Base-by-base conservation (phyloP, 2,888 invertebrate species). In the Spilarctia lutea region DNA sequence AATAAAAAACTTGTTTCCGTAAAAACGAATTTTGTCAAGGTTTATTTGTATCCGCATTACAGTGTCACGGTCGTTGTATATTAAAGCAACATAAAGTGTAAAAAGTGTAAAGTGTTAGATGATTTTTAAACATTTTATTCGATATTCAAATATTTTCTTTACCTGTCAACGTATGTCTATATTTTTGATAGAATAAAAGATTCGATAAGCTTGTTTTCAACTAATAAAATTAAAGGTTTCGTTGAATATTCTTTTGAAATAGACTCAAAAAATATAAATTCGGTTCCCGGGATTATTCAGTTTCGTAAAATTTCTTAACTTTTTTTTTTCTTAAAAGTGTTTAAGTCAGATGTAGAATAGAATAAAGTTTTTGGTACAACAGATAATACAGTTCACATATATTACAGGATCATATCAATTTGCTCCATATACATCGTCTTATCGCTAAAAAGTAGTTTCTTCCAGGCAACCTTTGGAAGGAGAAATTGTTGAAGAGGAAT, bases 21-120 rank as follows among this genome's bases (percentile, higher is more conserved):
- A 68, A 68, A 69, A 75, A 72, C 56, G 11, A 74, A 74, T 67
- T 77, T 68, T 48, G 67, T 67, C 35, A 72, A 74, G 73, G 77
- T 78, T 60, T 75, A 71, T 83, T 73, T 63, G 52, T 68, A 20
- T 60, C 67, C 30, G 39, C 65, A 45, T 42, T 72, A 70, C 75
- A 79, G 63, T 79, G 79, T 79, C 84, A 82, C 13, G 73, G 81
- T 30, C 74, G 52, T 68, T 65, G 71, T 75, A 65, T 75, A 75
- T 79, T 75, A 71, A 70, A 68, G 27, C 52, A 52, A 52, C 52
- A 8, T 52, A 24, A 52, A n/a, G n/a, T n/a, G n/a, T n/a, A n/a
- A n/a, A n/a, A n/a, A n/a, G n/a, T 4, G 24, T 52, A 30, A 60
- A 27, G 27, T 60, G 60, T 60, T 60, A 60, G 27, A 60, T 30